Percentiles rank a stretch among this genome's conserved stretches.
Conservation (phyloP, 2,113 vertebrate species). For the Tenrec ecaudatus region DNA sequence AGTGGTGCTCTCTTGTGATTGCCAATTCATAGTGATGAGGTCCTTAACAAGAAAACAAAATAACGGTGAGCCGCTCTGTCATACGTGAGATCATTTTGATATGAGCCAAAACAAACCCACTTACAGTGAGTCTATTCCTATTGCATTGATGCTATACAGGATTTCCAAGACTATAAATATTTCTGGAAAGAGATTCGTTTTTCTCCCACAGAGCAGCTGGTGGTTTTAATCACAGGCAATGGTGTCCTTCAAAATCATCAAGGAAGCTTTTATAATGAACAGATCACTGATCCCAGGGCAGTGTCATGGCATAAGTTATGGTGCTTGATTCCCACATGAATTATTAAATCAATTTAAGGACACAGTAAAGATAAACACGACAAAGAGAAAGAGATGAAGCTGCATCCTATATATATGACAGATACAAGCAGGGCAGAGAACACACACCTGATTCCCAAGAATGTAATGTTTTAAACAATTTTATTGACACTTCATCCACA, state of each 20-base stretch:
- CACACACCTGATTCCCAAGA: too few relatives aligned
- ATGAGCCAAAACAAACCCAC: too few relatives aligned
- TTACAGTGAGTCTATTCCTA: too few relatives aligned
- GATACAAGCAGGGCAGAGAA: too few relatives aligned
- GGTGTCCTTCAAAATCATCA: not conserved
- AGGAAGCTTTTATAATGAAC: not conserved
- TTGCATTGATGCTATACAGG: too few relatives aligned
- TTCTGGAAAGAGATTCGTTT: too few relatives aligned
- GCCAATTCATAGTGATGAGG: not conserved
- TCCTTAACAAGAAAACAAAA: slow-evolving; percentile 44
- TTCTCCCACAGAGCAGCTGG: too few relatives aligned
- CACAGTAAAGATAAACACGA: too few relatives aligned
- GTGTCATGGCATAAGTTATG: slow-evolving; percentile 5
- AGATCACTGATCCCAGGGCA: not conserved
- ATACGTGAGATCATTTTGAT: slow-evolving; percentile 38
- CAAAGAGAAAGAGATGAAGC: not conserved
- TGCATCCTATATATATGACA: not conserved
- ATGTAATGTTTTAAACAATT: too few relatives aligned
- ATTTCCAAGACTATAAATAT: too few relatives aligned
- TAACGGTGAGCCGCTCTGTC: not conserved
- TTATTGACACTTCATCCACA: too few relatives aligned
- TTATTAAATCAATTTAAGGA: slow-evolving; percentile 38
- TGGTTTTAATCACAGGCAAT: not conserved
- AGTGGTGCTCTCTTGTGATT: not conserved
- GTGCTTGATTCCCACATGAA: not conserved